Conservation (phyloP, 1,140 invertebrate species). For the Akabosia matsudoensis region DNA sequence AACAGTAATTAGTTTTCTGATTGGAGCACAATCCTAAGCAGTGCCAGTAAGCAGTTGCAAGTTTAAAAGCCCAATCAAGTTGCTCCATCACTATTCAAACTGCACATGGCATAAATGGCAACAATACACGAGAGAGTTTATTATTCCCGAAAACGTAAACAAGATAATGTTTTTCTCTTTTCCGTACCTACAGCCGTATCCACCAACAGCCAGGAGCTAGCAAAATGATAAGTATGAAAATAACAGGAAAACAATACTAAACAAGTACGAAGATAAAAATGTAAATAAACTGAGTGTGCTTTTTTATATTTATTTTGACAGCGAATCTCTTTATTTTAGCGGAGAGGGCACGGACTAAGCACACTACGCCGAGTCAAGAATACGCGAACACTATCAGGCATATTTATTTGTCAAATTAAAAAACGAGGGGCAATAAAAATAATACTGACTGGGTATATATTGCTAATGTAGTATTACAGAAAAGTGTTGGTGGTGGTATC, state of each 20-base stretch:
- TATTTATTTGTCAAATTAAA: conserved; percentile 17
- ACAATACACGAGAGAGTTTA: not conserved
- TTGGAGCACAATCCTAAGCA: too few relatives aligned
- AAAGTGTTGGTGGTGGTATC: not conserved
- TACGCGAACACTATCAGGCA: not conserved
- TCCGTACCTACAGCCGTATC: not conserved
- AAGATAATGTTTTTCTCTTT: not conserved
- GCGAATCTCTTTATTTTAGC: not conserved
- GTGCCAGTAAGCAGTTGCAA: too few relatives aligned
- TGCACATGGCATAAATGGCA: not conserved
- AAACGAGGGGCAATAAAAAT: conserved; percentile 6
- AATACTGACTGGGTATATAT: not conserved
- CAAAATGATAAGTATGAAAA: not conserved
- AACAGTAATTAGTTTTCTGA: too few relatives aligned
- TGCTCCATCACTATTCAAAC: not conserved
- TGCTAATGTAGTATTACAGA: not conserved
- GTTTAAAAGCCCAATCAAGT: not conserved
- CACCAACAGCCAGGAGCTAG: too few relatives aligned
- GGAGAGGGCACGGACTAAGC: not conserved
- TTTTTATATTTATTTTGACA: not conserved
- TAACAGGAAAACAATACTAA: not conserved
- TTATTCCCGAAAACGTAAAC: not conserved
- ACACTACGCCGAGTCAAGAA: too few relatives aligned
- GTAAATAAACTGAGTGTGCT: too few relatives aligned
- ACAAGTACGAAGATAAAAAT: not conserved